Base-by-base conservation (phyloP, 2,888 invertebrate genomes). In the Actias luna region DNA sequence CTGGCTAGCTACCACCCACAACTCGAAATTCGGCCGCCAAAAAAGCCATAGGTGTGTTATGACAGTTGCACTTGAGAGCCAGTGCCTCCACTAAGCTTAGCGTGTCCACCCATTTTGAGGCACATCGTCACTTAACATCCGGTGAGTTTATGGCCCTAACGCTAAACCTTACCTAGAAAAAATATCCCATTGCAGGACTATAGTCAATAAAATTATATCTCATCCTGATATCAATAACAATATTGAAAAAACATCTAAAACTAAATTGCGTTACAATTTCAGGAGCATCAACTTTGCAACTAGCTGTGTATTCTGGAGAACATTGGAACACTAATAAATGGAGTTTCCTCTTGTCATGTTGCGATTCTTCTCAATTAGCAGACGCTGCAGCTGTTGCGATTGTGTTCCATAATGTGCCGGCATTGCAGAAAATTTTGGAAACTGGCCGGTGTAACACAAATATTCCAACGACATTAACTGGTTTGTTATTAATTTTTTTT, bases 381-480 rank as follows among this genome's bases (percentile, higher is more conserved):
- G 92, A 92, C 65, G 92, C 88, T 16, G 92, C 91, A 39, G 92
- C 91, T 33, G 89, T 92, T 22, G 92, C 92, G 14, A 85, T 92
- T 31, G 84, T 91, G 64, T 92, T 92, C 69, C 82, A 84, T 52
- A 90, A 90, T 67, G 73, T 75, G 58, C 63, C 74, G 25, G 92
- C 90, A n/a, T 77, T 91, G 27, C 78, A 77, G 65, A 85, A 79
- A 65, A 90, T 92, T 69, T 69, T 92, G 61, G 78, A 79, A 65
- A 92, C 92, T 36, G 88, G 91, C 60, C 79, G 92, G 67, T 91
- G 91, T 69, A 92, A 92, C 67, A 84, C 84, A 35, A 87, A 88
- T 66, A 80, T 92, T 65, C 88, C 92, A 31, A 92, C 92, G 7
- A 84, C 88, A 14, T 76, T 92, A 63, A 92, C 92, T 77, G 91